Percentiles rank a stretch among this genome's conserved stretches.
Evolutionary conservation across 2,797 vertebrate species (phyloP).

Genomic region (Pseudocheirus occidentalis): DNA sequence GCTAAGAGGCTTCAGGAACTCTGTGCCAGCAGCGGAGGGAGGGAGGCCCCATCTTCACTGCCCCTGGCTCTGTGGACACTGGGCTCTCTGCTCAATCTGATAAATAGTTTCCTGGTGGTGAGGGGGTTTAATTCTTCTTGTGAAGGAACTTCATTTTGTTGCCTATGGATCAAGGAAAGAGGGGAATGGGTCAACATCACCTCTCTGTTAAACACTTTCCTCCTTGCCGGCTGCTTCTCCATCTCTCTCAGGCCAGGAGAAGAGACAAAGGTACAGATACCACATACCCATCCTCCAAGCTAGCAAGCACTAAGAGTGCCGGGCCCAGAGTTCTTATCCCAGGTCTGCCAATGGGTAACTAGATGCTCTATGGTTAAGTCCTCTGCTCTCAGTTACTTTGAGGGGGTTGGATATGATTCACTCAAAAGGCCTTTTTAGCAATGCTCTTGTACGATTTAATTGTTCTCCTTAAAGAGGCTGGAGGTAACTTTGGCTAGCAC

Average conservation of each 20-base stretch:
- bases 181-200: slow-evolving; percentile 24
- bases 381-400: slow-evolving; percentile 11
- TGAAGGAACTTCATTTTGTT: slow-evolving; percentile 99
- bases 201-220: not conserved
- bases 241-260: not conserved
- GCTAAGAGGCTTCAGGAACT: slow-evolving; percentile 39
- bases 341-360: not conserved
- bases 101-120: slow-evolving; percentile 58
- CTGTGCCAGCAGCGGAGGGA: slow-evolving; percentile 27
- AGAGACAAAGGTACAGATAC: not conserved
- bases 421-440: slow-evolving; percentile 32
- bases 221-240: not conserved
- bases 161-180: slow-evolving; percentile 85
- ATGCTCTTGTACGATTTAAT: not conserved
- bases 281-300: not conserved
- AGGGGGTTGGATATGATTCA: no score
- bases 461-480: not conserved
- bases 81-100: slow-evolving; percentile 12
- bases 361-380: slow-evolving; percentile 2
- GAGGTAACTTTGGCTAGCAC: not conserved
- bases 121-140: slow-evolving; percentile 93
- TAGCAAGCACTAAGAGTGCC: not conserved
- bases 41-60: slow-evolving; percentile 13
- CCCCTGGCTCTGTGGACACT: slow-evolving; percentile 58
- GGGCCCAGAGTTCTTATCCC: not conserved